Evolutionary conservation across 2,113 vertebrate genomes (phyloP).

Genomic region (Oryzias woworae): DNA sequence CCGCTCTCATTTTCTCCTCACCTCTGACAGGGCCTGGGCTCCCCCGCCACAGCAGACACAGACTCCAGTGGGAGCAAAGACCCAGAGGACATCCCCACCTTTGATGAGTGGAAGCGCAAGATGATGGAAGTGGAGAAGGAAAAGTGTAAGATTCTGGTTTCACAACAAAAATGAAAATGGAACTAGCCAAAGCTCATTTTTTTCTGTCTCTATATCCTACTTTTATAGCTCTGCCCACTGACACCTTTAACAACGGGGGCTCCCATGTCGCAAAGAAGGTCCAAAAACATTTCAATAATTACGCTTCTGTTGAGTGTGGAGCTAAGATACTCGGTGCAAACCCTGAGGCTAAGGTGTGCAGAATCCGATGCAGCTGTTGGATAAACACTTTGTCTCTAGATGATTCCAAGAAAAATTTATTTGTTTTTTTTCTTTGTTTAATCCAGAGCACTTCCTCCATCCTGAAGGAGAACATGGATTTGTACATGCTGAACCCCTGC

Average conservation of each 20-base stretch:
- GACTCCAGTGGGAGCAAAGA: slow-evolving; percentile 84
- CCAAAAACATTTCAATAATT: slow-evolving; percentile 97
- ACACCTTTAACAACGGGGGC: slow-evolving; percentile 83
- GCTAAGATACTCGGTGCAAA: slow-evolving; percentile 96
- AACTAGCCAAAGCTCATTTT: neutral
- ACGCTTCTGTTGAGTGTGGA: slow-evolving; percentile 99
- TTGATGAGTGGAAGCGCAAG: slow-evolving; percentile 98
- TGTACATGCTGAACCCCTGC: slow-evolving; percentile 98
- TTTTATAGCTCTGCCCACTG: slow-evolving; percentile 84
- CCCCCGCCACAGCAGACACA: slow-evolving; percentile 77
- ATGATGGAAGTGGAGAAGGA: slow-evolving; percentile 98
- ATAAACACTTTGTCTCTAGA: neutral
- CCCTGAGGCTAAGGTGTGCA: slow-evolving; percentile 91
- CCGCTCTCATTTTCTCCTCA: slow-evolving; percentile 43
- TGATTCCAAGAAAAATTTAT: neutral
- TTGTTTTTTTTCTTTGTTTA: neutral
- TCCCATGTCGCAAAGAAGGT: slow-evolving; percentile 86
- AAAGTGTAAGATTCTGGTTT: slow-evolving; percentile 83
- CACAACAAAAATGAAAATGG: neutral
- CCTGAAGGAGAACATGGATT: slow-evolving; percentile 96
- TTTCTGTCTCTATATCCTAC: neutral
- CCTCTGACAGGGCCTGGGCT: slow-evolving; percentile 60
- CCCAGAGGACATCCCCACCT: slow-evolving; percentile 92
- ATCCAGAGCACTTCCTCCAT: slow-evolving; percentile 94
- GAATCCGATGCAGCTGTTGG: neutral